Percentiles rank a stretch among this genome's conserved stretches.
These are phyloP conservation scores for Nothocercus nigrocapillus DNA, from an alignment of 2,113 vertebrate species.

Conservation along the genomic window DNA sequence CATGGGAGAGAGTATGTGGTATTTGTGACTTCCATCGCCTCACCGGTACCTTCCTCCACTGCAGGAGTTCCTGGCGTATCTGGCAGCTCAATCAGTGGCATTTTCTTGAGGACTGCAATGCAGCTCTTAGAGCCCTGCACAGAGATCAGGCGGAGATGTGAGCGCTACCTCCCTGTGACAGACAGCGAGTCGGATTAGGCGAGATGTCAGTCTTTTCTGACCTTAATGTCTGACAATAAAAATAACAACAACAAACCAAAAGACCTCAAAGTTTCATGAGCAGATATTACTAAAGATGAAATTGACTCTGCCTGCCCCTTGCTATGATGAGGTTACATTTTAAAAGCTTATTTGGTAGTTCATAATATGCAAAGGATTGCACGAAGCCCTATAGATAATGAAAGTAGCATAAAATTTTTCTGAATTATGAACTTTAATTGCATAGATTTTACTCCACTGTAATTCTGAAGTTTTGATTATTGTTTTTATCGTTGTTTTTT, in stretches of 20 bases:
- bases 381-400: background rate
- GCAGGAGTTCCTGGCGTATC: background rate
- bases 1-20: background rate
- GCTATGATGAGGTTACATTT: background rate
- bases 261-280: background rate
- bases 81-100: conserved; percentile 8
- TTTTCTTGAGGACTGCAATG: background rate
- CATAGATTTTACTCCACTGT: background rate
- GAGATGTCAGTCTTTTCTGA: background rate
- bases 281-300: background rate
- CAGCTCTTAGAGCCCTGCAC: background rate
- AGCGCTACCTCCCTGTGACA: background rate
- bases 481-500: background rate
- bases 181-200: background rate
- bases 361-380: background rate
- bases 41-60: background rate
- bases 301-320: background rate
- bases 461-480: background rate
- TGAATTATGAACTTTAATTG: background rate
- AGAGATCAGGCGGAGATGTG: background rate
- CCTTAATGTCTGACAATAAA: background rate
- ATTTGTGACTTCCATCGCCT: background rate
- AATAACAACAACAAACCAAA: background rate
- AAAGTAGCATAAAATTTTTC: background rate
- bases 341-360: background rate